phyloP scores from a whole-genome alignment of 2,888 invertebrate species.

The Acanthosepion esculentum region DNA sequence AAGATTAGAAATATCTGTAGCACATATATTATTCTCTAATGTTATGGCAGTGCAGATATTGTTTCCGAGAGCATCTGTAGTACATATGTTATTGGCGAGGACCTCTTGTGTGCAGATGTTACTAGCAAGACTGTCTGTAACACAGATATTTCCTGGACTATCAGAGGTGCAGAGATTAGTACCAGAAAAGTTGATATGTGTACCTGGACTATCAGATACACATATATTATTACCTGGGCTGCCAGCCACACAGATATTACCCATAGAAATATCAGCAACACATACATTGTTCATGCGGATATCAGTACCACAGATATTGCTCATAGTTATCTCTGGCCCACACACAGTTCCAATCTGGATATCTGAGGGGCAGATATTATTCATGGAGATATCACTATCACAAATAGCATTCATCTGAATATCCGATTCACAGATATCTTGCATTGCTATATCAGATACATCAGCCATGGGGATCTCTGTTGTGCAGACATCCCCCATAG shows the following conservation, averaged over 20 bases:
- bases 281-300: conserved; percentile 45
- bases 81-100: conserved; percentile 44
- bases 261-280: conserved; percentile 44
- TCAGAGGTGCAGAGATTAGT: conserved; percentile 38
- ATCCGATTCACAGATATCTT: conserved; percentile 45
- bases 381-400: conserved; percentile 46
- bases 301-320: conserved; percentile 43
- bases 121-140: conserved; percentile 40
- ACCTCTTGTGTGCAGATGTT: conserved; percentile 45
- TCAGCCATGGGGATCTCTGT: conserved; percentile 43
- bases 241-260: conserved; percentile 45
- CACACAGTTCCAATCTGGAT: conserved; percentile 43
- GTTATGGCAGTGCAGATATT: conserved; percentile 40
- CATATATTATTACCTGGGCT: conserved; percentile 40
- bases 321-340: conserved; percentile 44
- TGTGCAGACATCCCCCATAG: conserved; percentile 40
- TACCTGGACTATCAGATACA: conserved; percentile 46
- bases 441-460: conserved; percentile 45
- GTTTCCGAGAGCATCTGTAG: conserved; percentile 46
- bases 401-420: conserved; percentile 45
- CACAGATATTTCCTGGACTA: conserved; percentile 44
- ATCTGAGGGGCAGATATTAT: conserved; percentile 43
- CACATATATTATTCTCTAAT: conserved; percentile 43
- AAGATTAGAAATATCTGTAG: conserved; percentile 39
- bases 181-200: conserved; percentile 43